phyloP scores from a whole-genome alignment of 2,797 vertebrate genomes.

The Euphonia xanthogaster region DNA sequence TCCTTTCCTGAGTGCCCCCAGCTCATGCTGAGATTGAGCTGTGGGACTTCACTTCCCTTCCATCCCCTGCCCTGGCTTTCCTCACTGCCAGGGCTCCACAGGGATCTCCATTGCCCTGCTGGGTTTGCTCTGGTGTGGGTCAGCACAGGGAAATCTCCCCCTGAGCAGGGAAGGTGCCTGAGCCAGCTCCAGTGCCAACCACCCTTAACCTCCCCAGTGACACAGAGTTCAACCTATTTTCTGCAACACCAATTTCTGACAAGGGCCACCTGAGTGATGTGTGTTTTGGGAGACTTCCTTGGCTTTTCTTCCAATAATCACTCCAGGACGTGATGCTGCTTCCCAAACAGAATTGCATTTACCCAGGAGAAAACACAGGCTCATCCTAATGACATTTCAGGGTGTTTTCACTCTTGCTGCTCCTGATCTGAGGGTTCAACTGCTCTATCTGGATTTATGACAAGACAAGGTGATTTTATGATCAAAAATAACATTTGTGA shows the following conservation, averaged over 20 bases:
- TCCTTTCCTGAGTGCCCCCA: background rate
- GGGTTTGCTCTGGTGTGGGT: background rate
- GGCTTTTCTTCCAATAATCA: background rate
- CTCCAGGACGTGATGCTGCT: background rate
- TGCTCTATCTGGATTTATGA: background rate
- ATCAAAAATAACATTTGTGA: slow-evolving; percentile 58
- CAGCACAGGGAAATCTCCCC: rapidly evolving
- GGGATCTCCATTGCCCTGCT: background rate
- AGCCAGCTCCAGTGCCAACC: background rate
- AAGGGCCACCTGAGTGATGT: rapidly evolving
- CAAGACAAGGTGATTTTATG: slow-evolving; percentile 12
- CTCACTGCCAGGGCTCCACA: background rate
- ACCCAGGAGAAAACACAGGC: background rate
- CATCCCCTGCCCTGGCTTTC: background rate
- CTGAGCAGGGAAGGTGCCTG: rapidly evolving
- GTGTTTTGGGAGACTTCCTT: background rate
- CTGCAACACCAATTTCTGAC: background rate
- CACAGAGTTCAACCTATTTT: background rate
- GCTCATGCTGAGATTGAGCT: background rate
- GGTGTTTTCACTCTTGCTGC: background rate
- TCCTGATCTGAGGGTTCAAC: background rate
- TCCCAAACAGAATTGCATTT: background rate
- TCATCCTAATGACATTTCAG: background rate
- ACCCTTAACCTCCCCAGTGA: background rate
- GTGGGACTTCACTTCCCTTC: background rate